Evolutionary conservation across 2,888 invertebrate genomes (phyloP), one percentile per base, ranked within the genome.

Genomic region (Hypomecis punctinalis): DNA sequence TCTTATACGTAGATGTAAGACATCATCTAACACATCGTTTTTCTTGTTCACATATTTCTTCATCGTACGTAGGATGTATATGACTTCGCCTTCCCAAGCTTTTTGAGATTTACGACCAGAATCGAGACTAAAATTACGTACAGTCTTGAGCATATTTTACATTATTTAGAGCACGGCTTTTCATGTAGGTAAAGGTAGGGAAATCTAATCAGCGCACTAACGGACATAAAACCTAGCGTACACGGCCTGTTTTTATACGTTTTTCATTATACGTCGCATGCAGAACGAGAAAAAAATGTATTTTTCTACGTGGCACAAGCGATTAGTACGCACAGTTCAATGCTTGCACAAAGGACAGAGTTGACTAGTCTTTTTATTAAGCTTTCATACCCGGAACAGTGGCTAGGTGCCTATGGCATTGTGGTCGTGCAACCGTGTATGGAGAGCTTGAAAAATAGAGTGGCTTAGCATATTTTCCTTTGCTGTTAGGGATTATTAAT

Each of bases 261-360:
- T 56, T 47, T 59, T 40, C 52, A 66, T 57, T 53, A 13, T 48
- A 39, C 39, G n/a, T 43, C 53, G 35, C 48, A 37, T n/a, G 69
- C 68, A 71, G 74, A 23, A 23, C 3, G 23, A 23, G 23, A 23
- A 23, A 23, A 23, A 23, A 23, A 23, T 23, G 76, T 78, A 79
- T 81, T 81, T 84, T 75, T 82, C 80, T 78, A 78, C 73, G 76
- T 77, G 49, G 42, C 81, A 79, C 82, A 81, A 78, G 76, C 81
- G 80, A 85, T 86, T 86, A 86, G 81, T 82, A 79, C 60, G 78
- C 78, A 81, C 76, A 84, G 79, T 77, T 83, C 80, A 83, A 80
- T 85, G 86, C 84, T 72, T 80, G 67, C 80, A 86, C 86, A 88
- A 89, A 89, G 88, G 86, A 80, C 70, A 70, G 66, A 66, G 74